A percentile compares a stretch with the other conserved stretches of the same genome.
Evolutionary conservation across 53 echinoderm and acorn worm species (phyloP).

Genomic region (Apostichopus leukothele): DNA sequence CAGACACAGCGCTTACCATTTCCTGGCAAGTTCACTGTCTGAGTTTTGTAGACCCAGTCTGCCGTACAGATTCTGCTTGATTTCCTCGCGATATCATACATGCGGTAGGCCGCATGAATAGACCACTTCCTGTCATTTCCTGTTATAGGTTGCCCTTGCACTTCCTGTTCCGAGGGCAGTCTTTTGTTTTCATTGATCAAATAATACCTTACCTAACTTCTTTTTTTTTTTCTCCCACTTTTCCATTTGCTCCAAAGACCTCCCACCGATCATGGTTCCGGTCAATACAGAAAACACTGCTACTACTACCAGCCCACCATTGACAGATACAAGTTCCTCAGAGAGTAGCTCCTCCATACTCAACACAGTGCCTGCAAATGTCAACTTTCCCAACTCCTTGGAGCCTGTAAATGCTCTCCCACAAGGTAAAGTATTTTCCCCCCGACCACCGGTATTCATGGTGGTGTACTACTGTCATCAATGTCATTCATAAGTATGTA

Average conservation of each 20-base stretch:
- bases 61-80: neutral
- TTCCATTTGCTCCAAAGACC: constrained; percentile 2
- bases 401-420: constrained; percentile 36
- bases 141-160: constrained; percentile 28
- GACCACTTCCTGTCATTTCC: constrained; percentile 28
- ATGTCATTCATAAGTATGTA: too few species aligned
- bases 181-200: neutral
- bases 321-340: neutral
- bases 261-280: constrained; percentile 50
- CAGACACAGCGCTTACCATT: neutral
- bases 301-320: constrained; percentile 2
- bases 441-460: too few species aligned
- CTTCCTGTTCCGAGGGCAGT: constrained; percentile 29
- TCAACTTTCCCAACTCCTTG: constrained; percentile 25
- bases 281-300: constrained; percentile 27
- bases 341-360: constrained; percentile 28
- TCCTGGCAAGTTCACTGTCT: constrained; percentile 25
- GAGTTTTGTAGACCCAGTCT: constrained; percentile 4
- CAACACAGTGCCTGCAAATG: constrained; percentile 45
- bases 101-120: neutral
- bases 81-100: neutral
- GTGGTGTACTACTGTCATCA: too few species aligned
- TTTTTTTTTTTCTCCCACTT: neutral
- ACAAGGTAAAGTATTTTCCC: constrained; percentile 22
- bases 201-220: neutral